Percentiles rank a stretch among this genome's conserved stretches.
These are phyloP conservation scores for Zosterops hypoxanthus DNA, from an alignment of 2,113 vertebrate species.

Conservation along the genomic window DNA sequence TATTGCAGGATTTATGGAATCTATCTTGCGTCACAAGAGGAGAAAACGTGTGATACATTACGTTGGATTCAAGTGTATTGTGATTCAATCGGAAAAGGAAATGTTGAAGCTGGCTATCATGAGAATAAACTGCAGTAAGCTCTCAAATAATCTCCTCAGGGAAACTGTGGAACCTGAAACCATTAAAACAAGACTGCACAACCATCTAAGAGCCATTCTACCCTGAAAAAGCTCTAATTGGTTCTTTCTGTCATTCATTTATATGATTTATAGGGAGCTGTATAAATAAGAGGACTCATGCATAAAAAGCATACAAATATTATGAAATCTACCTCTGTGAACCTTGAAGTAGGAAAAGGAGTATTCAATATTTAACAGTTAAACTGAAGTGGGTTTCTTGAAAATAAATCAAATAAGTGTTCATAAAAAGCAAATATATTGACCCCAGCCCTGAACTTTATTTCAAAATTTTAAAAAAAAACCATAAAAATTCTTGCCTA, in stretches of 20 bases:
- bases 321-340: slow-evolving; percentile 10
- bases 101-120: slow-evolving; percentile 13
- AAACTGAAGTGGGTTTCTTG: slow-evolving; percentile 12
- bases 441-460: background rate
- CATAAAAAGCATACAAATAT: slow-evolving; percentile 15
- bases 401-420: slow-evolving; percentile 12
- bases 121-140: slow-evolving; percentile 21
- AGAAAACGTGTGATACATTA: slow-evolving; percentile 13
- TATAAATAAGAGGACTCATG: background rate
- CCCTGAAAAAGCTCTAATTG: background rate
- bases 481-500: background rate
- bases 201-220: background rate
- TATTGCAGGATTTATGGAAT: slow-evolving; percentile 10
- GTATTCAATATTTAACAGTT: slow-evolving; percentile 8
- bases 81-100: slow-evolving; percentile 13
- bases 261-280: background rate
- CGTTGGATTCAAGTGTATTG: background rate
- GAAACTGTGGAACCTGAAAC: slow-evolving; percentile 34
- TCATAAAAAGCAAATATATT: slow-evolving; percentile 28
- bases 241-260: background rate
- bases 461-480: background rate
- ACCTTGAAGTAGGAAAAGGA: background rate
- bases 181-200: background rate
- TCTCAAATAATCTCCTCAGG: slow-evolving; percentile 34
- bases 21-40: background rate